Conservation (phyloP, 1,140 invertebrate species). For the Penaeus chinensis region DNA sequence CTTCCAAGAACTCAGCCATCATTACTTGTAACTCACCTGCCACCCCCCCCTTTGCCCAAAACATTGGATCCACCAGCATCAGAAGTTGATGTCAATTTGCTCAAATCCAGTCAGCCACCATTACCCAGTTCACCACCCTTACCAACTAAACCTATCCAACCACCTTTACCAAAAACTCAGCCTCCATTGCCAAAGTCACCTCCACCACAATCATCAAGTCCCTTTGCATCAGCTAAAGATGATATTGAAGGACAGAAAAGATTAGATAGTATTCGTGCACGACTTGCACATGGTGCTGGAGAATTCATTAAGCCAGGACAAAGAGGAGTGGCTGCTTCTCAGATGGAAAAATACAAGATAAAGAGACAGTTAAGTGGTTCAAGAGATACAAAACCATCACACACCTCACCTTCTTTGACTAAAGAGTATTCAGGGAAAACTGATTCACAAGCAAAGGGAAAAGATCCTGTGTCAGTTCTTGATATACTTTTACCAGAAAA, state of each 20-base stretch:
- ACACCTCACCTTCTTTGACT: neutral
- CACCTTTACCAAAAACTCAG: neutral
- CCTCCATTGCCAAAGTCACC: conserved; percentile 27
- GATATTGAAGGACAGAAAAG: conserved; percentile 34
- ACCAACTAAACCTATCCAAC: neutral
- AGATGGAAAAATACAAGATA: conserved; percentile 48
- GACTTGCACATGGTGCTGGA: conserved; percentile 40
- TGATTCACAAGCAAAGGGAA: conserved; percentile 16
- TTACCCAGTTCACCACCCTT: neutral
- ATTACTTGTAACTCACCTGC: too few species aligned
- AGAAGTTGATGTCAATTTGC: too few species aligned
- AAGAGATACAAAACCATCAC: conserved; percentile 32
- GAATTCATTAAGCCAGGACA: conserved; percentile 52
- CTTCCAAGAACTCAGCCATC: too few species aligned
- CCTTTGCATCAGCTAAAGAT: neutral
- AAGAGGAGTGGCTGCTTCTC: conserved; percentile 42
- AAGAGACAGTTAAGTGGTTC: conserved; percentile 38
- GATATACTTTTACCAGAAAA: conserved; percentile 41
- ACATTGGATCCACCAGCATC: too few species aligned
- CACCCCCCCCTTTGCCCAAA: too few species aligned
- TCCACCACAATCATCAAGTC: conserved; percentile 21
- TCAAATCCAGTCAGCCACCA: neutral
- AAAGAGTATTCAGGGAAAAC: conserved; percentile 31
- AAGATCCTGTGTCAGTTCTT: conserved; percentile 38
- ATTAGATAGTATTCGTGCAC: conserved; percentile 37